phyloP scores from a whole-genome alignment of 2,888 invertebrate genomes.

The Standfussiana lucernea region DNA sequence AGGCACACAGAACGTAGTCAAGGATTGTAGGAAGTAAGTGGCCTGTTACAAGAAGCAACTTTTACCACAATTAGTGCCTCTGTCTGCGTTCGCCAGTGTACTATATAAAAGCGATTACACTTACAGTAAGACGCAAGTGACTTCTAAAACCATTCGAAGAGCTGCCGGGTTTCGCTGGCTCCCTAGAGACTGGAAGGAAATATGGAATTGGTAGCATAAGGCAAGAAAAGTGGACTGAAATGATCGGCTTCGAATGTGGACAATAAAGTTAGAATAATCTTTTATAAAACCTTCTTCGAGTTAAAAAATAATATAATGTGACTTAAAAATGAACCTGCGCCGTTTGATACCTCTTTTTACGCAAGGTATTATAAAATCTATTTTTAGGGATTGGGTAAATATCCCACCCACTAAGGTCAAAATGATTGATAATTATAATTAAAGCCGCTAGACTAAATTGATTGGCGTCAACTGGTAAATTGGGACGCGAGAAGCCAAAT shows the following conservation, averaged over 20 bases:
- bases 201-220: conserved; percentile 24
- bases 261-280: not conserved
- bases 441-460: conserved; percentile 12
- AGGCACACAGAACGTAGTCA: conserved; percentile 5
- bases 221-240: not conserved
- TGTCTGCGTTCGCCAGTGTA: conserved; percentile 42
- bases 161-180: conserved; percentile 9
- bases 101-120: conserved; percentile 58
- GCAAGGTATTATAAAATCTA: not conserved
- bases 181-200: conserved; percentile 10
- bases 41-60: conserved; percentile 47
- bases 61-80: conserved; percentile 62
- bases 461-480: conserved; percentile 24
- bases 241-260: conserved; percentile 1
- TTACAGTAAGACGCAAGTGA: conserved; percentile 50
- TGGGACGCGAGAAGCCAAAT: conserved; percentile 34
- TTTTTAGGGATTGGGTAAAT: not conserved
- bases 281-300: conserved; percentile 8
- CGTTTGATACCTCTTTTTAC: not conserved
- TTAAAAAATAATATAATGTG: not conserved
- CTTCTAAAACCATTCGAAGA: conserved; percentile 36
- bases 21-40: conserved; percentile 52
- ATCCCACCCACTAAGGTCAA: conserved; percentile 8
- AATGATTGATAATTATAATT: conserved; percentile 20
- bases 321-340: not conserved